Base-by-base conservation (phyloP, 2,113 vertebrate genomes). In the Apaloderma vittatum region DNA sequence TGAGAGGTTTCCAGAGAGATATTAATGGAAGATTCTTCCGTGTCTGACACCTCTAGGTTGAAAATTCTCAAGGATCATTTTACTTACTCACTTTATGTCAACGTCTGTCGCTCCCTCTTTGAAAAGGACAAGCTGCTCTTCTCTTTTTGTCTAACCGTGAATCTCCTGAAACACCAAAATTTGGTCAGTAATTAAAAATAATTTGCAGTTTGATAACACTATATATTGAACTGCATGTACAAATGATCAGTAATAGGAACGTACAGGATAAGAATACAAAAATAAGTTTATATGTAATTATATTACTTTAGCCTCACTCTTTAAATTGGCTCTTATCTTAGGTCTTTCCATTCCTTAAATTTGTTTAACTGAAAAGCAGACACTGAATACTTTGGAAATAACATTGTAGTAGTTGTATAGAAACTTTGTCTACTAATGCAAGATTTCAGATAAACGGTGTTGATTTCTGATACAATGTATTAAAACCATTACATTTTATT, bases 91-190 rank as follows among this genome's bases (percentile, higher is more conserved):
- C 98, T 99, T 43, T 99, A 99, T 12, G 96, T 98, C 67, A 99
- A 99, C n/a, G 93, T 99, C 78, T 99, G 99, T 85, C 98, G 98
- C n/a, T 99, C 99, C 3, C 98, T 99, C 45, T 99, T 99, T 96
- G 99, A 99, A 96, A 99, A 99, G 97, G 99, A 99, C 95, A 99
- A 99, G 87, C 97, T 99, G 58, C 99, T 99, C 40, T 99, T 99
- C 93, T 99, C 99, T 91, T 99, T 99, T 91, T 98, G 98, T 96
- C 98, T 99, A 74, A 99, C 97, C 34, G 94, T 99, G 86, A 99
- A 98, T 94, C 98, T 99, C 66, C 97, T 99, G 62, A 98, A 98
- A 79, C 98, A 99, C 49, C 97, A 98, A 12, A 95, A 74, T 30
- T 46, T 95, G 97, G 99, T 99, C 85, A 97, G 98, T 97, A 58